A percentile compares a stretch with the other conserved stretches of the same genome.
Evolutionary conservation across 1,140 invertebrate genomes (phyloP).

Genomic region (Meteorus sp.): DNA sequence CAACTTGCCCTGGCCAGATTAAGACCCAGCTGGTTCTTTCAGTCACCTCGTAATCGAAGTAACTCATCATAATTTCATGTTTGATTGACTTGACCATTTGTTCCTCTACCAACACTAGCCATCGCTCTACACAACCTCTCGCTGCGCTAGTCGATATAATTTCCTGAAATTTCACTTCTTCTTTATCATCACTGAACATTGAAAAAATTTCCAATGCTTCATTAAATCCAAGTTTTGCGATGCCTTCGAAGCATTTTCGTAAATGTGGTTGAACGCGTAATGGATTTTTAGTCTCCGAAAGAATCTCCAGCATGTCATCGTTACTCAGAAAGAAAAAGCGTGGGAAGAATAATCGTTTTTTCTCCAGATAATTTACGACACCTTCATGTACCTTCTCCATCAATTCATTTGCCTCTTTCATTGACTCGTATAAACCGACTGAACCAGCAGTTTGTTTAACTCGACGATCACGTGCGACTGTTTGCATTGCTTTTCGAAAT

Average conservation of each 20-base stretch:
- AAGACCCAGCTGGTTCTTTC: slow-evolving; percentile 75
- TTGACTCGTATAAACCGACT: slow-evolving; percentile 72
- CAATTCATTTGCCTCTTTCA: slow-evolving; percentile 72
- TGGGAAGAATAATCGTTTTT: slow-evolving; percentile 88
- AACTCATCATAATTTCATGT: slow-evolving; percentile 72
- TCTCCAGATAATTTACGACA: slow-evolving; percentile 88
- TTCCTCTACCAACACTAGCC: slow-evolving; percentile 83
- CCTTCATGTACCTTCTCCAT: slow-evolving; percentile 85
- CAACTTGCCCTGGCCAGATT: slow-evolving; percentile 88
- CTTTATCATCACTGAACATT: slow-evolving; percentile 85
- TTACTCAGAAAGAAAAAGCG: slow-evolving; percentile 95
- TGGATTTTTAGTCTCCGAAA: slow-evolving; percentile 91
- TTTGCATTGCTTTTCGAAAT: slow-evolving; percentile 79
- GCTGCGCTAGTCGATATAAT: slow-evolving; percentile 78
- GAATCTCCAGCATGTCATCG: slow-evolving; percentile 92
- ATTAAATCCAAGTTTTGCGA: slow-evolving; percentile 66
- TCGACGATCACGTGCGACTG: slow-evolving; percentile 71
- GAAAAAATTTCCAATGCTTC: slow-evolving; percentile 76
- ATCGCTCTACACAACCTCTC: slow-evolving; percentile 89
- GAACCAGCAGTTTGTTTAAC: slow-evolving; percentile 76
- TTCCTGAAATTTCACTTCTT: slow-evolving; percentile 72
- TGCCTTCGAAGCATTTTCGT: slow-evolving; percentile 86
- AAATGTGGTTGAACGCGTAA: slow-evolving; percentile 86
- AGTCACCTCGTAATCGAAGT: slow-evolving; percentile 69
- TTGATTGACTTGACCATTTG: slow-evolving; percentile 79